Evolutionary conservation across 23 tunicate genomes (phyloP), one percentile per base, ranked within the genome.

Genomic region (Halocynthia aurantium): DNA sequence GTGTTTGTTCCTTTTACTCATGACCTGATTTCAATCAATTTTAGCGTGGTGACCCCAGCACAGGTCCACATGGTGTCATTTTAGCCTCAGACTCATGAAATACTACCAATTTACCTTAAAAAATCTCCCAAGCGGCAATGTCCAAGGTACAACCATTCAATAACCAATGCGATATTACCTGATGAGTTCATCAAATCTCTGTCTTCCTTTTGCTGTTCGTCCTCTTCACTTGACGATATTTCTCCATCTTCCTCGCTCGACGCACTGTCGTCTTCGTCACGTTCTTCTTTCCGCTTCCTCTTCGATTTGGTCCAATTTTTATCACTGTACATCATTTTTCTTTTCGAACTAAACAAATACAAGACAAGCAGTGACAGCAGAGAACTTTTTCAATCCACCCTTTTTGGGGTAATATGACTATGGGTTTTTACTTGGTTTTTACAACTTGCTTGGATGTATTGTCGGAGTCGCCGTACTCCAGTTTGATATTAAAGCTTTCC

Each of bases 161-260:
- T 17, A 68, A 2, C 1, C 5, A 75, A 15, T 57, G 0, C 20
- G 5, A 61, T 55, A 22, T 9, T 55, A 85, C 89, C 84, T 6
- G 93, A 76, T 8, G 72, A 19, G 11, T 77, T 61, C 6, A 87
- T 76, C 10, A 87, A 71, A 17, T 58, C 70, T 52, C 80, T 74
- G 63, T 90, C 96, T 40, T 84, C 86, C 49, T 22, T 80, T 70
- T 84, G 76, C 17, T 51, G 70, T 21, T 77, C 62, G 67, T 52
- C 52, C 79, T 72, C 60, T 52, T 49, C 63, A n/a, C 53, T 61
- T 76, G 50, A 13, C 15, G 44, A 31, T 31, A 31, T 31, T 31
- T 31, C 44, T 31, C 44, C 44, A 8, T 74, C 62, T 12, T 15
- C 63, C 9, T 65, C 70, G 22, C 49, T 20, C 70, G 70, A 65